These are phyloP conservation scores for Esperia sulphurella DNA, from an alignment of 2,888 invertebrate species.

Conservation along the genomic window DNA sequence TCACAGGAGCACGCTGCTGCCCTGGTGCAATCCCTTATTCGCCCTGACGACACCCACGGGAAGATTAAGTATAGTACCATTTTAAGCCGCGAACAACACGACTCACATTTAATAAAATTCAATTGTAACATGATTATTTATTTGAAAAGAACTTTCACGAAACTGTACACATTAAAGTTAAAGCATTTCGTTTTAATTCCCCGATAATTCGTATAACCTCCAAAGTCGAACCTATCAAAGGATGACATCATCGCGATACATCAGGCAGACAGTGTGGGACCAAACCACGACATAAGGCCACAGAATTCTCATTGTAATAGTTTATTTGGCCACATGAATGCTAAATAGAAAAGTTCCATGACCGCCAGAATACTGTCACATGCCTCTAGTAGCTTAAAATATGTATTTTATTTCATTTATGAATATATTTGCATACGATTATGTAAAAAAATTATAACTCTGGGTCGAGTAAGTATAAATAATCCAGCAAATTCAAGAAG, in stretches of 20 bases:
- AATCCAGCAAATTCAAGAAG: too few relatives aligned
- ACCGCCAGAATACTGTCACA: constrained; percentile 32
- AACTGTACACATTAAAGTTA: background rate
- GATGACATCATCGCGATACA: constrained; percentile 52
- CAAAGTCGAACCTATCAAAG: constrained; percentile 17
- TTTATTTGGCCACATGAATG: constrained; percentile 73
- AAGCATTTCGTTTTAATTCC: background rate
- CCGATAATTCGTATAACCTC: background rate
- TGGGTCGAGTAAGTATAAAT: too few relatives aligned
- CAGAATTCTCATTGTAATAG: constrained; percentile 68
- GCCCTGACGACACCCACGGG: too few relatives aligned
- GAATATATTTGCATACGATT: background rate
- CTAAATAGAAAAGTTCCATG: constrained; percentile 71
- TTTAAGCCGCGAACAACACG: too few relatives aligned
- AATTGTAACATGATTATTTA: background rate
- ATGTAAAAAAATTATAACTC: background rate
- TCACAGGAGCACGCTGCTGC: too few relatives aligned
- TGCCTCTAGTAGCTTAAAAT: background rate
- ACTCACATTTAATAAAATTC: background rate
- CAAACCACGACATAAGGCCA: constrained; percentile 32
- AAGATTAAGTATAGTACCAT: too few relatives aligned
- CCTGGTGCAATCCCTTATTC: too few relatives aligned
- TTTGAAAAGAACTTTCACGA: too few relatives aligned
- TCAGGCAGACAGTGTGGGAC: constrained; percentile 70
- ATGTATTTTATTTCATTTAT: background rate